Base-by-base conservation (phyloP, 2,113 vertebrate genomes). In the Aspidoscelis tigris region DNA sequence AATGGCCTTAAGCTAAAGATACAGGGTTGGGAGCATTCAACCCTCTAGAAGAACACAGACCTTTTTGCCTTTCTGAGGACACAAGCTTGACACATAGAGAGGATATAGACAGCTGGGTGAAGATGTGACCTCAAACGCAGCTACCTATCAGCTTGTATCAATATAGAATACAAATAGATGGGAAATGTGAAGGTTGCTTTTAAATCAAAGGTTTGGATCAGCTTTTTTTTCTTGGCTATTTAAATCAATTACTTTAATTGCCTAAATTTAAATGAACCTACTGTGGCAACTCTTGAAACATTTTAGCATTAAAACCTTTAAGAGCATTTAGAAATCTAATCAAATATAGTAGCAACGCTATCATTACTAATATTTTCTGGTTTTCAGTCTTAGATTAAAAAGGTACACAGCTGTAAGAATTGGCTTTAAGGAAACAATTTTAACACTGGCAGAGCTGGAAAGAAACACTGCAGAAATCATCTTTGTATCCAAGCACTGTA, bases 241-340 rank as follows among this genome's bases (percentile, higher is more conserved):
- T 64, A 41, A 73, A 61, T 82, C 53, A 82, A 73, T 81, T 81
- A 61, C 21, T 81, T 73, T 81, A 61, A 73, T 64, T 64, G 53
- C 55, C 22, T 26, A 61, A 39, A 64, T 24, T 73, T 69, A 80
- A 80, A 80, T 80, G 64, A 80, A 64, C 50, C 43, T 80, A 68
- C 14, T 14, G 3, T 80, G 78, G 78, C 78, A 80, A n/a, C 43
- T 21, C 44, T 53, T 80, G 47, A 69, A 70, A 69, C 26, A n/a
- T 80, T 64, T 39, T 61, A 65, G 41, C 76, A 78, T 78, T 10
- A 78, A 65, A 41, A 65, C n/a, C n/a, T 33, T 68, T 71, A 55
- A 81, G 47, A 71, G 47, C 24, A 1, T 55, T 81, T 71, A 81
- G n/a, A 16, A 81, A 81, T 71, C 50, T 11, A 81, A 55, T 71